phyloP scores from a whole-genome alignment of 2,888 invertebrate genomes.

The Leucozona laternaria region DNA sequence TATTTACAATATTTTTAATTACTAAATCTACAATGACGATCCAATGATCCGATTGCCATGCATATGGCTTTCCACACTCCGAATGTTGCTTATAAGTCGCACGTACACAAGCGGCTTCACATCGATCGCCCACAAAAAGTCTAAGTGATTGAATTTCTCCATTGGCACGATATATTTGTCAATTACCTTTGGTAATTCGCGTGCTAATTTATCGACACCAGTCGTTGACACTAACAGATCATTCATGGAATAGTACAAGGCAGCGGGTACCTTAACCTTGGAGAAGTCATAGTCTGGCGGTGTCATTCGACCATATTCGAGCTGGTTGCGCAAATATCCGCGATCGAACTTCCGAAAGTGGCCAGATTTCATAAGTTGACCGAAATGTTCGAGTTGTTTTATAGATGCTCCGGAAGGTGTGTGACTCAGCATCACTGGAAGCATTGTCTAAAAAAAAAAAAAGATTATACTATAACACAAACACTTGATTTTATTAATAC shows the following conservation, averaged over 20 bases:
- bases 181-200: conserved; percentile 85
- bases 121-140: conserved; percentile 86
- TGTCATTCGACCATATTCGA: conserved; percentile 84
- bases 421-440: conserved; percentile 83
- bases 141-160: conserved; percentile 85
- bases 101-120: conserved; percentile 84
- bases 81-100: conserved; percentile 81
- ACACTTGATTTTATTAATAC: too few species aligned
- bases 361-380: conserved; percentile 83
- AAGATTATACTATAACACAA: too few species aligned
- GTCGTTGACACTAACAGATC: conserved; percentile 87
- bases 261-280: conserved; percentile 85
- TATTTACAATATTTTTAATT: conserved; percentile 13
- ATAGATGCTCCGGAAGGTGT: conserved; percentile 84
- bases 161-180: conserved; percentile 86
- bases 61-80: conserved; percentile 82
- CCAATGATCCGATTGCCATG: conserved; percentile 63
- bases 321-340: conserved; percentile 83
- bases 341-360: conserved; percentile 84
- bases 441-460: conserved; percentile 81
- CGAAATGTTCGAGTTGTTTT: conserved; percentile 83
- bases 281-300: conserved; percentile 86
- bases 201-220: conserved; percentile 85
- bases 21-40: conserved; percentile 26
- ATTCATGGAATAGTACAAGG: conserved; percentile 85